Percentiles rank a stretch among this genome's conserved stretches.
Evolutionary conservation across 2,888 invertebrate species (phyloP).

Genomic region (Ceratothoa steindachneri): DNA sequence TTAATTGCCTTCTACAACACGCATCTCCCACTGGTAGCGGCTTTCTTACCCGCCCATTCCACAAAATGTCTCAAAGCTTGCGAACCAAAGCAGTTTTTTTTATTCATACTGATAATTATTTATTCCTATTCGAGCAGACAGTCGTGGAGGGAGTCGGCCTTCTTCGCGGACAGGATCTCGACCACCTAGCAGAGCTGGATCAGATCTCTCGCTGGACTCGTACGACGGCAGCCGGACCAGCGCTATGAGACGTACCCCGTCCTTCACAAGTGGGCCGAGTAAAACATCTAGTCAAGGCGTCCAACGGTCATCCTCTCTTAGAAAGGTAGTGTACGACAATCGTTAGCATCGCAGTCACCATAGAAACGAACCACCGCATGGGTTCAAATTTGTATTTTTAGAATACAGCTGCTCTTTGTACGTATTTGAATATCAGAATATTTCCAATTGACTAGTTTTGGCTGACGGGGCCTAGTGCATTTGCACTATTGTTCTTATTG

Average conservation of each 20-base stretch:
- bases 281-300: constrained; percentile 40
- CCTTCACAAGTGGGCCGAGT: constrained; percentile 33
- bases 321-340: constrained; percentile 25
- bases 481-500: no score
- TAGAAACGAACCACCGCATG: neutral
- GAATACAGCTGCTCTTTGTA: no score
- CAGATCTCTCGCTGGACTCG: constrained; percentile 76
- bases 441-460: no score
- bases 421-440: no score
- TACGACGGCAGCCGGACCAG: constrained; percentile 47
- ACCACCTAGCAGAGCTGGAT: constrained; percentile 88
- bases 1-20: no score
- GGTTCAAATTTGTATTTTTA: no score
- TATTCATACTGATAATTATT: no score
- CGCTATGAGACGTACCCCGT: constrained; percentile 44
- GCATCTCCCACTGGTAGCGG: no score
- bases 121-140: constrained; percentile 61
- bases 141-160: constrained; percentile 50
- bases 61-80: no score
- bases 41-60: no score
- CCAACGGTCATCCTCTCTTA: constrained; percentile 45
- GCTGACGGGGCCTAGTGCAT: no score
- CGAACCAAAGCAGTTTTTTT: no score
- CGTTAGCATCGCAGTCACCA: neutral
- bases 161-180: constrained; percentile 69